phyloP scores from a whole-genome alignment of 2,888 invertebrate genomes.

The Malthinus flaveolus region DNA sequence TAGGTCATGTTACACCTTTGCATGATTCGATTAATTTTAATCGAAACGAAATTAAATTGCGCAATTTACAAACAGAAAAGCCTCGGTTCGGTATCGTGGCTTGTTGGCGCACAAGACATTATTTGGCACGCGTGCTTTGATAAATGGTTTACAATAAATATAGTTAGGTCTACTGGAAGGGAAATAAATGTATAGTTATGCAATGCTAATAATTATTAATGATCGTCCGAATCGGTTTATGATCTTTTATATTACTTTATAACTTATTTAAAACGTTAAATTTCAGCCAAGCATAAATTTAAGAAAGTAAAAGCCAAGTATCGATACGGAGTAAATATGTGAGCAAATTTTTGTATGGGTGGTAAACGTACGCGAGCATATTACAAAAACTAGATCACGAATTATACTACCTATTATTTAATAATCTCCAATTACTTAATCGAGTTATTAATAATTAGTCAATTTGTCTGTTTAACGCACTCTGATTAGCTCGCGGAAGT shows the following conservation, averaged over 20 bases:
- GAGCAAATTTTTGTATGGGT: background rate
- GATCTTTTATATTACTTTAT: slow-evolving; percentile 1
- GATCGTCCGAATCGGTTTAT: background rate
- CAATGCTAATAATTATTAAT: slow-evolving; percentile 3
- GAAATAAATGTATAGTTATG: background rate
- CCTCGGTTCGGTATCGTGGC: no score
- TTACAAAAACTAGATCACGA: background rate
- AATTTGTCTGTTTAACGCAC: background rate
- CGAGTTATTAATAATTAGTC: background rate
- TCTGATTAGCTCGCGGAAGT: slow-evolving; percentile 4
- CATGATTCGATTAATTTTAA: no score
- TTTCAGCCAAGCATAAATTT: slow-evolving; percentile 2
- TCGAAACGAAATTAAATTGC: no score
- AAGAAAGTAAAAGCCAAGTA: background rate
- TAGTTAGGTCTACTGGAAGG: background rate
- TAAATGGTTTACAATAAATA: background rate
- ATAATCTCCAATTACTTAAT: slow-evolving; percentile 4
- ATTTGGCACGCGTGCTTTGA: slow-evolving; percentile 3
- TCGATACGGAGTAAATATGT: background rate
- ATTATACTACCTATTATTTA: slow-evolving; percentile 2
- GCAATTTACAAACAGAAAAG: no score
- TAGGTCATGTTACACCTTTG: no score
- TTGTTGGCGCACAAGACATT: background rate
- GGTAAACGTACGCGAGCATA: background rate
- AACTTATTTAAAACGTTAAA: background rate